Evolutionary conservation across 1,140 invertebrate species (phyloP), one percentile per base, ranked within the genome.

Genomic region (Drosophila ambigua): DNA sequence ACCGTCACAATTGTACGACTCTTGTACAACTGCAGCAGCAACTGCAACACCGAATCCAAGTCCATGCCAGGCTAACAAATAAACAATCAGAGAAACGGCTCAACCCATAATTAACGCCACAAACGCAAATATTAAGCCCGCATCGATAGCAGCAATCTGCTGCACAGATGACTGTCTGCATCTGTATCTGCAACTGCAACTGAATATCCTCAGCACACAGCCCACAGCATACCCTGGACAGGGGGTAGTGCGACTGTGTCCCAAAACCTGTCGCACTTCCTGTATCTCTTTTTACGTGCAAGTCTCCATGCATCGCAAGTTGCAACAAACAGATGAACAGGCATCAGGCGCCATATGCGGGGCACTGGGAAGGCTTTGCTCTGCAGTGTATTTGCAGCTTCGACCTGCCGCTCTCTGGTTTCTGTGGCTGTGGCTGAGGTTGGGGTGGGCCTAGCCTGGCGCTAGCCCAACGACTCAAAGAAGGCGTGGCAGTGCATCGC

Each of bases 91-190:
- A 87, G 83, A 88, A 87, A 87, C 75, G 63, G 54, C 71, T 68
- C 72, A 55, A 62, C 72, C 54, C 43, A 88, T 88, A 88, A 88
- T 88, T 88, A 88, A 83, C 77, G 83, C 84, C 84, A 83, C 83
- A 87, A 87, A 87, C 83, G 84, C 83, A 88, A 88, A 89, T 89
- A 89, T 88, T 89, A 89, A 77, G 76, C 75, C 72, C 63, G 45
- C 74, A 76, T 76, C 73, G 73, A 76, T 76, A 77, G 73, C 73
- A 46, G 63, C 72, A 77, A 76, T 76, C 73, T 76, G 63, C 55
- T 39, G 26, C 20, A 20, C 20, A 20, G 20, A 20, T 20, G 20
- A 11, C 31, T 11, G 20, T 3, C 31, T 11, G 43, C 41, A 20
- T 24, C 23, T 24, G 41, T 68, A 57, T 64, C 57, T 44, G 50